A percentile compares a stretch with the other conserved stretches of the same genome.
Evolutionary conservation across 2,113 vertebrate species (phyloP).

Genomic region (Isurus oxyrinchus): DNA sequence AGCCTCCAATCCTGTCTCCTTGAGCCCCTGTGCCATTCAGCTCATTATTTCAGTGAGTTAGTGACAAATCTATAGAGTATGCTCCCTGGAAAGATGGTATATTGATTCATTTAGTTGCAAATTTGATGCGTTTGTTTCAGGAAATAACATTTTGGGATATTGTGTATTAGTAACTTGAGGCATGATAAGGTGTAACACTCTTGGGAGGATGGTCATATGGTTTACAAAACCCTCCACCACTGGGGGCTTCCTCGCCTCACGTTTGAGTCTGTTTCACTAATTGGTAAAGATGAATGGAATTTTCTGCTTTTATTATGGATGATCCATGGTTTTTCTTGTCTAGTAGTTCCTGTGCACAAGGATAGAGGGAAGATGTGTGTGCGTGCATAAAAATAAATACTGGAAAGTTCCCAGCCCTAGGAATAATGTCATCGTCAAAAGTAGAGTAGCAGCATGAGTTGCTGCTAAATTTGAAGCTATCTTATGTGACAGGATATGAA

Average conservation of each 20-base stretch:
- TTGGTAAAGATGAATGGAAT: no score
- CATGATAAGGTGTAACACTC: not conserved
- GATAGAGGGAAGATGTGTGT: not conserved
- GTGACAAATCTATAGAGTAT: not conserved
- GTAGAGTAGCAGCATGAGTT: not conserved
- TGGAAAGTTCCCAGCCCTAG: not conserved
- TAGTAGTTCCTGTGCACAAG: not conserved
- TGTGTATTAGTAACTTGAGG: not conserved
- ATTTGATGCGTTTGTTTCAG: not conserved
- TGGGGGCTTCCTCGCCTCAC: no score
- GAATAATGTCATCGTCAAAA: not conserved
- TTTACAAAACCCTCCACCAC: no score
- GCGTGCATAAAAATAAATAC: not conserved
- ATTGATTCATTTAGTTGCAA: not conserved
- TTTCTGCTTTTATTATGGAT: not conserved
- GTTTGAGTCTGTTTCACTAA: no score
- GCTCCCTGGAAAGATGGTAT: not conserved
- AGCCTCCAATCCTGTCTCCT: not conserved
- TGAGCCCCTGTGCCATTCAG: not conserved
- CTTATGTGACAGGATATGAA: not conserved
- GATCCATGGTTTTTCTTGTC: not conserved
- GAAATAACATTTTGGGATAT: not conserved
- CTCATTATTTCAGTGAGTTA: not conserved
- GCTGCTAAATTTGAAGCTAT: not conserved
- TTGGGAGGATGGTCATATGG: no score